Conservation (phyloP, 2,888 invertebrate genomes). For the Argyresthia albistria region DNA sequence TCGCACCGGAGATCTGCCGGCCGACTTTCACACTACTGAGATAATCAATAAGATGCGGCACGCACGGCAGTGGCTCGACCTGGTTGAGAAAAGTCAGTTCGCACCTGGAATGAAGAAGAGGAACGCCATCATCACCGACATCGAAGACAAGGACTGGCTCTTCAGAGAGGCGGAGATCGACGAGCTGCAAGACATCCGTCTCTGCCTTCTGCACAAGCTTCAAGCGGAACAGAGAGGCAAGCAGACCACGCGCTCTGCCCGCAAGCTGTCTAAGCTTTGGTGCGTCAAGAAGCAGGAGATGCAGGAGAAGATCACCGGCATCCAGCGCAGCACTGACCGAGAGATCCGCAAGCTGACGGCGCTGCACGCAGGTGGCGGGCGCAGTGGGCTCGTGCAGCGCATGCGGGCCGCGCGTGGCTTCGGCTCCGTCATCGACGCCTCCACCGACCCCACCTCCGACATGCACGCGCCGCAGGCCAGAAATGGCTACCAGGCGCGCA, state of each 20-base stretch:
- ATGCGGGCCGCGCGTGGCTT: slow-evolving; percentile 31
- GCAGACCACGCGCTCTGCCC: slow-evolving; percentile 44
- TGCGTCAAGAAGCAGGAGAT: slow-evolving; percentile 66
- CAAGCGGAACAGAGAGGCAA: slow-evolving; percentile 67
- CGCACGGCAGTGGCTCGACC: slow-evolving; percentile 42
- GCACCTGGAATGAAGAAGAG: slow-evolving; percentile 70
- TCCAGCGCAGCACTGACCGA: slow-evolving; percentile 60
- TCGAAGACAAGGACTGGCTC: slow-evolving; percentile 88
- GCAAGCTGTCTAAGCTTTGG: slow-evolving; percentile 65
- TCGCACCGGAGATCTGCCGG: slow-evolving; percentile 48
- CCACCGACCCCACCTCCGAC: slow-evolving; percentile 73
- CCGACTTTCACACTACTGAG: slow-evolving; percentile 59
- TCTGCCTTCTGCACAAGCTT: slow-evolving; percentile 78
- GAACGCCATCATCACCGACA: slow-evolving; percentile 79
- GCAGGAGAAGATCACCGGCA: slow-evolving; percentile 65
- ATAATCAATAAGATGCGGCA: slow-evolving; percentile 64
- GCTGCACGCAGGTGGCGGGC: slow-evolving; percentile 32
- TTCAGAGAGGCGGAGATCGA: slow-evolving; percentile 86
- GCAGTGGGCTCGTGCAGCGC: slow-evolving; percentile 23
- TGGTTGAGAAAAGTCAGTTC: slow-evolving; percentile 36
- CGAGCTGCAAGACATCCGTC: slow-evolving; percentile 77
- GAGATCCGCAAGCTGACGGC: slow-evolving; percentile 47
- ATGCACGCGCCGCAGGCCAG: slow-evolving; percentile 75
- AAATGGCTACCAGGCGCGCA: slow-evolving; percentile 76
- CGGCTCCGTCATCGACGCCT: slow-evolving; percentile 24